These are phyloP conservation scores for Drosophila subsilvestris DNA, from an alignment of 2,888 invertebrate genomes.

Conservation along the genomic window DNA sequence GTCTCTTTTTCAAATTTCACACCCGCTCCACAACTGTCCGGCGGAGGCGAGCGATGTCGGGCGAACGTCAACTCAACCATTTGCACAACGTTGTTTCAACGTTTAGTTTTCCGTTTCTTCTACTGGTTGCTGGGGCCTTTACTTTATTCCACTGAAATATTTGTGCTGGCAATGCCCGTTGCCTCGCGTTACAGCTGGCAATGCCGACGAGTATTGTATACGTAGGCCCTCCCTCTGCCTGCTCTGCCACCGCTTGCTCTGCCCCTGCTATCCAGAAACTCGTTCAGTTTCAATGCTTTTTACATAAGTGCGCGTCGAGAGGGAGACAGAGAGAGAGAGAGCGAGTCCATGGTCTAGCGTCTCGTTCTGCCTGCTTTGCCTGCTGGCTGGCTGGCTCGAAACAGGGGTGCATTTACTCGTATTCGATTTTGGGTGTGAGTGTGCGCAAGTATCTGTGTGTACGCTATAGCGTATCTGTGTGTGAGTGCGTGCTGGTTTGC, in stretches of 20 bases:
- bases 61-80: constrained; percentile 25
- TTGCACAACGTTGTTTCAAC: constrained; percentile 46
- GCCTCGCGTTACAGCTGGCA: constrained; percentile 52
- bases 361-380: constrained; percentile 27
- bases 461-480: constrained; percentile 1
- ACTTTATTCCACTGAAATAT: constrained; percentile 54
- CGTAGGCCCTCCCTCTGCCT: constrained; percentile 4
- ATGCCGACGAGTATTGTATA: constrained; percentile 35
- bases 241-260: constrained; percentile 32
- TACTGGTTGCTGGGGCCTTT: constrained; percentile 54
- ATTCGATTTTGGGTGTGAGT: constrained; percentile 26
- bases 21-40: constrained; percentile 35
- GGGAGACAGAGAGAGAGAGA: constrained; percentile 36
- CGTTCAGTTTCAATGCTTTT: constrained; percentile 78
- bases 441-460: constrained; percentile 13
- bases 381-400: too few relatives aligned
- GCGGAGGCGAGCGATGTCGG: not conserved
- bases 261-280: constrained; percentile 60
- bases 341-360: constrained; percentile 12
- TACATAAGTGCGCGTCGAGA: constrained; percentile 69
- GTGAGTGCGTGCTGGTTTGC: constrained; percentile 42
- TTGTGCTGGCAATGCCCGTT: constrained; percentile 65
- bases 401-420: constrained; percentile 75
- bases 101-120: constrained; percentile 34
- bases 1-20: constrained; percentile 36